Evolutionary conservation across 2,888 invertebrate species (phyloP).

Genomic region (Theretra japonica): DNA sequence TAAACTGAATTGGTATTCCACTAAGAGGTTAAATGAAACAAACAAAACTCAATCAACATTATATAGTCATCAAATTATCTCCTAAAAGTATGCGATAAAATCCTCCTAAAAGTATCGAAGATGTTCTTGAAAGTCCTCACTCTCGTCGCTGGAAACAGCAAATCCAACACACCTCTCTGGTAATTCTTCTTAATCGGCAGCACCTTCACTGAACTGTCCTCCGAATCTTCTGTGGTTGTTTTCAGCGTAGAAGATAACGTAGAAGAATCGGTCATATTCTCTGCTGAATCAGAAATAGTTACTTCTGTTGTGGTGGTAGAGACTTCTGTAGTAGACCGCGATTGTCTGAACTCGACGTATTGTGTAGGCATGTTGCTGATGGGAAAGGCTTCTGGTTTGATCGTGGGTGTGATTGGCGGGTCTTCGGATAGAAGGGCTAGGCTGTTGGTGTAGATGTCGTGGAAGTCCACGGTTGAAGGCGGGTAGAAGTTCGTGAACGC

Average conservation of each 20-base stretch:
- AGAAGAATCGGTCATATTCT: not conserved
- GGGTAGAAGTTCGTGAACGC: conserved; percentile 43
- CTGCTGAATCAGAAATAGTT: conserved; percentile 28
- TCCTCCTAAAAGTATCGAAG: conserved; percentile 59
- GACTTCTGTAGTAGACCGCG: conserved; percentile 37
- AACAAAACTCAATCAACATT: not conserved
- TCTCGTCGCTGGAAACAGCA: conserved; percentile 64
- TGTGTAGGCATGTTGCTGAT: conserved; percentile 44
- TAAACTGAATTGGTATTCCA: too few relatives aligned
- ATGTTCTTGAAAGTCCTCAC: conserved; percentile 64
- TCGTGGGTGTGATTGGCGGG: conserved; percentile 1
- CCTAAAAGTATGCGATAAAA: conserved; percentile 65
- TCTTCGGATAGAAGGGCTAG: conserved; percentile 47
- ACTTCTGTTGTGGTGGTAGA: conserved; percentile 42
- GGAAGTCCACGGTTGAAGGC: conserved; percentile 56
- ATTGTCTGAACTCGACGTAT: conserved; percentile 54
- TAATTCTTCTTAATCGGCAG: conserved; percentile 49
- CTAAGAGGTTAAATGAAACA: not conserved
- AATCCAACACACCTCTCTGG: conserved; percentile 64
- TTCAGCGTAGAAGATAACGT: conserved; percentile 29
- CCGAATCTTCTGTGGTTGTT: conserved; percentile 44
- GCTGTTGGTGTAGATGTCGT: conserved; percentile 60
- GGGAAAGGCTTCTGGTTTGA: conserved; percentile 47
- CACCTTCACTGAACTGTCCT: conserved; percentile 43
- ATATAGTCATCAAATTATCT: not conserved